A percentile compares a stretch with the other conserved stretches of the same genome.
phyloP scores from a whole-genome alignment of 2,888 invertebrate species.

The Nasonovia ribisnigri region DNA sequence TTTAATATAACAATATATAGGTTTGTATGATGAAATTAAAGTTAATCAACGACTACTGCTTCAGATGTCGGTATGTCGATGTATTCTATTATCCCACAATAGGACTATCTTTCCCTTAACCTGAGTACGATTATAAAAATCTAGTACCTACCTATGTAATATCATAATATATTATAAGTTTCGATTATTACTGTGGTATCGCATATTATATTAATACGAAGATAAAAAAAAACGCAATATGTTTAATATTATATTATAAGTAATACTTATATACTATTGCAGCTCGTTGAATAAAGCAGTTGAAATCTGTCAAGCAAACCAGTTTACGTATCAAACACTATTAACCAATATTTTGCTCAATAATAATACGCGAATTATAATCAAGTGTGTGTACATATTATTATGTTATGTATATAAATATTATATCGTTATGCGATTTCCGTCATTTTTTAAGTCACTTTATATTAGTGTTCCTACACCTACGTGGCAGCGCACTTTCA shows the following conservation, averaged over 20 bases:
- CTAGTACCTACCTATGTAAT: neutral
- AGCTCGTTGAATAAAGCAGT: neutral
- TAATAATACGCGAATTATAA: neutral
- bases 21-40: neutral
- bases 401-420: neutral
- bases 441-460: neutral
- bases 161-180: neutral
- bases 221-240: neutral
- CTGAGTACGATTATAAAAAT: neutral
- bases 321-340: neutral
- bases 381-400: neutral
- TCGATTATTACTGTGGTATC: neutral
- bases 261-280: neutral
- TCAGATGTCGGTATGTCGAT: neutral
- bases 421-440: neutral
- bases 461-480: neutral
- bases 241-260: neutral
- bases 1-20: neutral
- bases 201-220: constrained; percentile 10
- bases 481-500: neutral
- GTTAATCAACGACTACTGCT: neutral
- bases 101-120: too few relatives aligned
- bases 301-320: neutral
- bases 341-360: neutral
- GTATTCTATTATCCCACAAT: neutral